Conservation (phyloP, 2,113 vertebrate genomes). For the Gymnorhina tibicen region DNA sequence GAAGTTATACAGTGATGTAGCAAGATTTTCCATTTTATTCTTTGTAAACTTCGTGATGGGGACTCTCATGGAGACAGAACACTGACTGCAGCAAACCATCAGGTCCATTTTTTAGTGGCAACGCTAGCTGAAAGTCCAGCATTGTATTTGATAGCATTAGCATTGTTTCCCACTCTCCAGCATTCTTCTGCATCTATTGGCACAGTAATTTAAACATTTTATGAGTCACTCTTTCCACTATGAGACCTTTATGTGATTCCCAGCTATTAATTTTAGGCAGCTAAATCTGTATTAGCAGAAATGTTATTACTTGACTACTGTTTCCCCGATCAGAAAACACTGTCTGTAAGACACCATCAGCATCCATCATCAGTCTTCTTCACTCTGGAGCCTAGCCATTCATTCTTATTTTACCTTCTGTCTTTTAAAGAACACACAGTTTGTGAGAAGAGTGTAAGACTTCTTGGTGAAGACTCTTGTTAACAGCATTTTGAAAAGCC, state of each 20-base stretch:
- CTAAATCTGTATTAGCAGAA: neutral
- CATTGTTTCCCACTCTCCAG: neutral
- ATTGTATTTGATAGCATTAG: neutral
- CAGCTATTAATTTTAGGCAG: neutral
- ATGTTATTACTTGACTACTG: neutral
- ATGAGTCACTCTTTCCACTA: neutral
- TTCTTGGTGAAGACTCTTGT: neutral
- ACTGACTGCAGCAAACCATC: neutral
- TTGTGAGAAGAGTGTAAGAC: neutral
- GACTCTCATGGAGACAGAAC: neutral
- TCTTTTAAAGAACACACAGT: neutral
- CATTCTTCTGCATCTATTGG: neutral
- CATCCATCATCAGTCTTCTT: neutral
- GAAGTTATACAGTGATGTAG: neutral
- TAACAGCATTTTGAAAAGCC: neutral
- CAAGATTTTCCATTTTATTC: neutral
- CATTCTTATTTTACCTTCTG: neutral
- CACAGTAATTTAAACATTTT: neutral
- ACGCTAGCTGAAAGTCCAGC: neutral
- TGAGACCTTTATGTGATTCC: neutral
- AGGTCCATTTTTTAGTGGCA: neutral
- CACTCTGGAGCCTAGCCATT: neutral
- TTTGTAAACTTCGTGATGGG: neutral
- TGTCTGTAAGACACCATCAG: neutral
- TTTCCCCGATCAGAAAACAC: neutral